Evolutionary conservation across 2,797 vertebrate genomes (phyloP), one percentile per base, ranked within the genome.

Genomic region (Phyllotis vaccarum): DNA sequence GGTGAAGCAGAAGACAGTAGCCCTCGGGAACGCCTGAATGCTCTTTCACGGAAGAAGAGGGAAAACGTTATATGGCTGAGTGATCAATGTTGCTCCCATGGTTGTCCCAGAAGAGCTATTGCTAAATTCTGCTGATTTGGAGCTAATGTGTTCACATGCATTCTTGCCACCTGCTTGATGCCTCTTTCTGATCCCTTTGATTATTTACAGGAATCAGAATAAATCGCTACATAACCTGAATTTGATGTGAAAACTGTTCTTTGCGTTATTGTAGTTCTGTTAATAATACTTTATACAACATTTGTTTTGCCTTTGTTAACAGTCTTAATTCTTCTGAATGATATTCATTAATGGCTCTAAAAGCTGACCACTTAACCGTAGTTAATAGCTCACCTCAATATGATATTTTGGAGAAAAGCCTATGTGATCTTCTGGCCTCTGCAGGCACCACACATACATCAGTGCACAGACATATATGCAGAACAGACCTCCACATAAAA

Each of bases 61-160:
- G 98, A 98, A 81, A 96, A 98, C 94, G 97, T 98, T 37, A n/a
- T 98, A 87, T 98, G 98, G 2, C 96, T 99, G 85, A 99, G 98
- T 0, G 98, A 98, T 19, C 98, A 99, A 96, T 99, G 99, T 98
- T 99, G 99, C 78, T 98, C 76, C 95, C 96, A 98, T 95, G 99
- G 99, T 83, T 99, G 99, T 97, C 99, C 98, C 27, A 99, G 99
- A 98, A 98, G 98, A 74, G 99, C 99, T 90, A 99, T 99, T 3
- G 98, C 99, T 96, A 98, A 93, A 5, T 94, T 99, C 97, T 99
- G 99, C 97, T 99, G 98, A 99, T 97, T 95, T 91, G 86, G 92
- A 92, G 89, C 78, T 91, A 43, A 92, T 78, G 22, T 92, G 4
- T 29, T 87, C 66, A 76, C 60, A 85, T 66, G 85, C 95, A 88